phyloP scores from a whole-genome alignment of 2,797 vertebrate species.

The Hoplostethus mediterraneus region DNA sequence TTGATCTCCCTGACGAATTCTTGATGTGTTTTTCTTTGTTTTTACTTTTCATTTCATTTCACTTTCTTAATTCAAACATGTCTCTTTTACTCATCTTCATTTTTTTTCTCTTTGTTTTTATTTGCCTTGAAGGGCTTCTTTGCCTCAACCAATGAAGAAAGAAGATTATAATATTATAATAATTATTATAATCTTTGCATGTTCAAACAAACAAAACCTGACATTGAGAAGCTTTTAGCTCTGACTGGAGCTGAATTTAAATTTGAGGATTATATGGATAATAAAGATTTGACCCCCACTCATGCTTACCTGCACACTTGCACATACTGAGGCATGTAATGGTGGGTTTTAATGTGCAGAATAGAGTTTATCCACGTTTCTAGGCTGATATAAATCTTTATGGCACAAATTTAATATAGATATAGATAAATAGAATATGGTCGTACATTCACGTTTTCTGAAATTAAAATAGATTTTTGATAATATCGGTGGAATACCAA shows the following conservation, averaged over 20 bases:
- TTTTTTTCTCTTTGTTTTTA: not conserved
- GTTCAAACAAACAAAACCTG: not conserved
- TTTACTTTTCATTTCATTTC: too few relatives aligned
- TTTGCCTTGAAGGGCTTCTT: not conserved
- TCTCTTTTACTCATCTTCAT: not conserved
- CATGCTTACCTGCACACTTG: not conserved
- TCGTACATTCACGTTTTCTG: too few relatives aligned
- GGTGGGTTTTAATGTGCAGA: too few relatives aligned
- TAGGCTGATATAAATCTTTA: too few relatives aligned
- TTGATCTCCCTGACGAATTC: not conserved
- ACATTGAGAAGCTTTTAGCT: not conserved
- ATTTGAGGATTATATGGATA: not conserved
- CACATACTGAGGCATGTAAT: not conserved
- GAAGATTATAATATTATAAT: not conserved
- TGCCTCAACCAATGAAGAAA: not conserved
- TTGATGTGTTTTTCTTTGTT: conserved; percentile 1
- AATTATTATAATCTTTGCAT: not conserved
- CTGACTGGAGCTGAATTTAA: not conserved
- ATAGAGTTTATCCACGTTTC: too few relatives aligned
- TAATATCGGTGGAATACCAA: too few relatives aligned
- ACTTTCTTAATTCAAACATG: conserved; percentile 1
- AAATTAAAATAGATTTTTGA: too few relatives aligned
- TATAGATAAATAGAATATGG: too few relatives aligned
- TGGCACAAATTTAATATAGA: too few relatives aligned
- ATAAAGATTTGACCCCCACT: not conserved